Percentiles rank a stretch among this genome's conserved stretches.
Conservation (phyloP, 2,113 vertebrate species). For the Cynopterus brachyotis region DNA sequence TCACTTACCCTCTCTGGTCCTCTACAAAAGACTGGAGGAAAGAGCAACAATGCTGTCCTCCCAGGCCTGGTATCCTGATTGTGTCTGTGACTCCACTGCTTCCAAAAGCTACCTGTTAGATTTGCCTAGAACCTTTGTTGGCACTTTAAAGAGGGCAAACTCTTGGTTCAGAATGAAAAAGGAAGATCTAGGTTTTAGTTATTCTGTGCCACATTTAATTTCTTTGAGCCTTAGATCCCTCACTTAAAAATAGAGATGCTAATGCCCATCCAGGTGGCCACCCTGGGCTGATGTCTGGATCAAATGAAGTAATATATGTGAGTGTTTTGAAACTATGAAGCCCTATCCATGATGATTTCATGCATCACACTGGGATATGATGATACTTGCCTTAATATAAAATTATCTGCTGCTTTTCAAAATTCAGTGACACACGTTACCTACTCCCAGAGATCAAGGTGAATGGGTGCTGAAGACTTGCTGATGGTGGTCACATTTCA, state of each 20-base stretch:
- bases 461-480: neutral
- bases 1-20: neutral
- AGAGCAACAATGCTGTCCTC: rapidly evolving
- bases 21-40: neutral
- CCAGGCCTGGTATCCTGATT: no score
- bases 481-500: neutral
- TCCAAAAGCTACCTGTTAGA: neutral
- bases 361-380: no score
- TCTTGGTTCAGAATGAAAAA: neutral
- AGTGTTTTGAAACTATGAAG: neutral
- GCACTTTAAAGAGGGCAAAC: neutral
- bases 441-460: neutral
- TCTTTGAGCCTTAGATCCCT: neutral
- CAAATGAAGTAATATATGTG: rapidly evolving
- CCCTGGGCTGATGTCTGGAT: neutral
- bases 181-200: neutral
- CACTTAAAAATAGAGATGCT: no score
- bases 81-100: neutral
- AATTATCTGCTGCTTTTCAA: neutral
- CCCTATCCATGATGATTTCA: rapidly evolving
- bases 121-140: neutral
- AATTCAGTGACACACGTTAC: neutral
- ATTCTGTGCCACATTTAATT: neutral
- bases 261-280: rapidly evolving
- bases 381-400: neutral